These are phyloP conservation scores for Bhutanitis thaidina DNA, from an alignment of 2,888 invertebrate genomes.

Conservation along the genomic window DNA sequence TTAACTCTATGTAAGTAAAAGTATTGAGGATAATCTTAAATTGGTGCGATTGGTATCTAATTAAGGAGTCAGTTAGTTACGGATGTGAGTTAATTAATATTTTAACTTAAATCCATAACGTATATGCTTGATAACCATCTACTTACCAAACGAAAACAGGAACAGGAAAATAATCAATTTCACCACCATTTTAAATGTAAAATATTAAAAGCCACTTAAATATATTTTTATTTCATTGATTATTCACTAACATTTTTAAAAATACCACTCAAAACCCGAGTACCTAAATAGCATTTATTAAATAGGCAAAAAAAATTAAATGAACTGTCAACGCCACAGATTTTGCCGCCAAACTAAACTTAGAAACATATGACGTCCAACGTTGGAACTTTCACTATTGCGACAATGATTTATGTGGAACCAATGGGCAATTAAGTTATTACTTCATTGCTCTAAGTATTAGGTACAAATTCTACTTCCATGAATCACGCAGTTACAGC, in stretches of 20 bases:
- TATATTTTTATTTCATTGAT: neutral
- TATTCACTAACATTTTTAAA: conserved; percentile 9
- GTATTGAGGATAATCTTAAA: too few species aligned
- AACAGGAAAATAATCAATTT: conserved; percentile 25
- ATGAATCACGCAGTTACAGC: conserved; percentile 23
- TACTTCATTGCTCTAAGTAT: conserved; percentile 16
- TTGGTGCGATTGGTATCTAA: too few species aligned
- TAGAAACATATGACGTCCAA: conserved; percentile 36
- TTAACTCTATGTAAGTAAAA: too few species aligned
- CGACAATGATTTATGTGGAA: conserved; percentile 38
- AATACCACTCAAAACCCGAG: neutral
- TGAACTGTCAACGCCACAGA: conserved; percentile 39
- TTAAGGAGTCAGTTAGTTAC: too few species aligned
- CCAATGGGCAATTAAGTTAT: conserved; percentile 19
- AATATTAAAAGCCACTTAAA: conserved; percentile 5
- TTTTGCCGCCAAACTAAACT: conserved; percentile 69
- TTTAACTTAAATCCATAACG: neutral
- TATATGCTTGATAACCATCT: neutral
- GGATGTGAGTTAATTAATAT: too few species aligned
- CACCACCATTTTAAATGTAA: conserved; percentile 24
- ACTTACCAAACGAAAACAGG: conserved; percentile 35
- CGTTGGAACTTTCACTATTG: conserved; percentile 42
- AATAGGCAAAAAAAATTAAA: conserved; percentile 26
- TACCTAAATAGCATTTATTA: conserved; percentile 4
- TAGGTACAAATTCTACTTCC: conserved; percentile 22